phyloP scores from a whole-genome alignment of 2,888 invertebrate genomes.

The Mylabris sibirica region DNA sequence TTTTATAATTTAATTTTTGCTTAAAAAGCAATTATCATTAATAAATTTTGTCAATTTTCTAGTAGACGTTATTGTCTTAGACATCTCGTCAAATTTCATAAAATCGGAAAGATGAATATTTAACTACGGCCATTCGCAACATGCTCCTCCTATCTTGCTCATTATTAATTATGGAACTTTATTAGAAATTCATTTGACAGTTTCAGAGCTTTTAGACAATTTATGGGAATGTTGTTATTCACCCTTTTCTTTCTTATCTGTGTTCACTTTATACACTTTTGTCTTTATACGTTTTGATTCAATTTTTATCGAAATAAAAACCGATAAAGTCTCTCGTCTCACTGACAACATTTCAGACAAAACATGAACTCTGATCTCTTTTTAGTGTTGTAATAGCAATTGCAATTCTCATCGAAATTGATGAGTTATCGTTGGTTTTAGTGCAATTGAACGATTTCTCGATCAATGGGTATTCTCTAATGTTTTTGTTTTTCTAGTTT shows the following conservation, averaged over 20 bases:
- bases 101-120: background rate
- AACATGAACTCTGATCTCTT: no score
- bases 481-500: no score
- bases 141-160: background rate
- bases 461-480: no score
- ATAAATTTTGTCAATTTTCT: no score
- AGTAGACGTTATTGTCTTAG: background rate
- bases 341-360: no score
- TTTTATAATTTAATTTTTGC: background rate
- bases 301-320: no score
- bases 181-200: constrained; percentile 7
- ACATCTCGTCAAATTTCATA: background rate
- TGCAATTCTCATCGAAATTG: no score
- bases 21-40: no score
- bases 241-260: background rate
- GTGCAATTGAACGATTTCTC: no score
- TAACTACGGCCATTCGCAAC: background rate
- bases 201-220: background rate
- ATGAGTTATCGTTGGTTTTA: no score
- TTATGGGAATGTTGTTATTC: background rate
- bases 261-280: background rate
- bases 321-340: no score
- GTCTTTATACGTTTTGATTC: background rate
- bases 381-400: no score
- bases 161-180: background rate